A percentile compares a stretch with the other conserved stretches of the same genome.
Evolutionary conservation across 2,113 vertebrate genomes (phyloP).

Genomic region (Arenaria interpres): DNA sequence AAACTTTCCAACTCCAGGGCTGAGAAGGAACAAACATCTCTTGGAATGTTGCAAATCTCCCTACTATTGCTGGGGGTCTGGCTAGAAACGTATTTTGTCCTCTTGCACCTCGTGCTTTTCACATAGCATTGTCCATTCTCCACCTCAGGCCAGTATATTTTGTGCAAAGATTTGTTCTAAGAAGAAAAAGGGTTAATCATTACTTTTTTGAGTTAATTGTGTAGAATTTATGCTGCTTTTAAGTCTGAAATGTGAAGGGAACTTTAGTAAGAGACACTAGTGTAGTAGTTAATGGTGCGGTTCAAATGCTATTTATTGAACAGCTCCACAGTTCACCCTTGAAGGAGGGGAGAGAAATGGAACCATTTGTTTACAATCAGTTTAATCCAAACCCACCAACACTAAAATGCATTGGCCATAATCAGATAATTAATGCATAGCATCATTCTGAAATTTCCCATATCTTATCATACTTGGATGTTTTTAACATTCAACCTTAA

Average conservation of each 20-base stretch:
- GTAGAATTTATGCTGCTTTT: not conserved
- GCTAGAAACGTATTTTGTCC: not conserved
- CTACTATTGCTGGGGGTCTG: not conserved
- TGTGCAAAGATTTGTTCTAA: not conserved
- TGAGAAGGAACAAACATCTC: not conserved
- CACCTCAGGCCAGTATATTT: not conserved
- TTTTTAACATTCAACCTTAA: not conserved
- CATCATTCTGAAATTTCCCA: not conserved
- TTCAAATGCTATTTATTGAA: constrained; percentile 9
- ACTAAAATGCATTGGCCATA: not conserved
- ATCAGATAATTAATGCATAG: not conserved
- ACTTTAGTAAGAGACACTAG: not conserved
- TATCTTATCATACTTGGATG: not conserved
- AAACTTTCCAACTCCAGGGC: not conserved
- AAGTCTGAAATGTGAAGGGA: not conserved
- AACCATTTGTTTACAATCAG: not conserved
- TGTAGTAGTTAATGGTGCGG: not conserved
- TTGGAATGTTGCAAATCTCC: not conserved
- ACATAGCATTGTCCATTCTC: not conserved
- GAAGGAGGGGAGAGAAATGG: not conserved
- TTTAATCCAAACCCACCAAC: not conserved
- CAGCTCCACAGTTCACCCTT: not conserved
- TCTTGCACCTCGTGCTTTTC: not conserved
- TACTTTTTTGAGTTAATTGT: not conserved
- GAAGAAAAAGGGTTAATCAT: constrained; percentile 7